Evolutionary conservation across 2,797 vertebrate genomes (phyloP).

Genomic region (Champsocephalus esox): DNA sequence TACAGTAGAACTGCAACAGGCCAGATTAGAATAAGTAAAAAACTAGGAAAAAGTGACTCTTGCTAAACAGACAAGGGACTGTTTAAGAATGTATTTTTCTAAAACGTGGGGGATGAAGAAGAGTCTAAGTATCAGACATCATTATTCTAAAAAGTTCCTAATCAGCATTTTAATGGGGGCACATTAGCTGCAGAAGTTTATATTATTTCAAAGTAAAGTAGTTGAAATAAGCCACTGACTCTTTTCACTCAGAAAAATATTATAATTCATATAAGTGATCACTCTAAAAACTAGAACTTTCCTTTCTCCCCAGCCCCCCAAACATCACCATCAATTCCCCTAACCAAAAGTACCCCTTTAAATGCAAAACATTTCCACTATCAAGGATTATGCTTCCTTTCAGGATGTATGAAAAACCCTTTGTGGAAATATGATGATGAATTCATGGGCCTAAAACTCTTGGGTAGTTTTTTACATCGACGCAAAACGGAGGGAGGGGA

Average conservation of each 20-base stretch:
- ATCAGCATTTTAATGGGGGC: conserved; percentile 84
- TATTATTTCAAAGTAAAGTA: conserved; percentile 73
- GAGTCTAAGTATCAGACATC: conserved; percentile 73
- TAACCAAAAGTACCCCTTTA: conserved; percentile 82
- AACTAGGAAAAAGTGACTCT: conserved; percentile 35
- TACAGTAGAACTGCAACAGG: conserved; percentile 61
- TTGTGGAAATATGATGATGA: conserved; percentile 87
- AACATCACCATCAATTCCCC: conserved; percentile 78
- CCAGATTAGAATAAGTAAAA: conserved; percentile 61
- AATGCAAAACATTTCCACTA: conserved; percentile 88
- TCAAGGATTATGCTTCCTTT: conserved; percentile 87
- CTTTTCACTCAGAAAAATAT: conserved; percentile 79
- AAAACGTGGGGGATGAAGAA: conserved; percentile 54
- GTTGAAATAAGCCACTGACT: conserved; percentile 78
- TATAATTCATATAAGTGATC: conserved; percentile 84
- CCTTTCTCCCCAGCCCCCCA: conserved; percentile 58
- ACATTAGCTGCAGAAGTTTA: conserved; percentile 73
- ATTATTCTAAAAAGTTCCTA: conserved; percentile 81
- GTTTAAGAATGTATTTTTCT: conserved; percentile 76
- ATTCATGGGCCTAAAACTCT: conserved; percentile 83
- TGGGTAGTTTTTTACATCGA: conserved; percentile 82
- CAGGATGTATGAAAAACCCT: conserved; percentile 79
- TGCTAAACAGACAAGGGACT: conserved; percentile 56
- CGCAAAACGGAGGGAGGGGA: conserved; percentile 69
- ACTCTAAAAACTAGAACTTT: conserved; percentile 79